Conservation (phyloP, 2,113 vertebrate genomes). For the Uropsilus gracilis region DNA sequence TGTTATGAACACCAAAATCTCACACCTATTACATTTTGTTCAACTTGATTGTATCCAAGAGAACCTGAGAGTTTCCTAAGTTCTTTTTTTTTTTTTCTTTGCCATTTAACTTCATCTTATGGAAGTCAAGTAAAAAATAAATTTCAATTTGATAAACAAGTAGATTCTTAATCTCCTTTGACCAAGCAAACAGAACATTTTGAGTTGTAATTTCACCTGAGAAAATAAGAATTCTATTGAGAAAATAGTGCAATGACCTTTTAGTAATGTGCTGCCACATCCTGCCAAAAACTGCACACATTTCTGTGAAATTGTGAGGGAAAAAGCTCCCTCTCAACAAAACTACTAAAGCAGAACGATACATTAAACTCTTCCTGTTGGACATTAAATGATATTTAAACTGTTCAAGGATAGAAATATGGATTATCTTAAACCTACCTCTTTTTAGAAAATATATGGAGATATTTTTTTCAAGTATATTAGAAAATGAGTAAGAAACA, state of each 20-base stretch:
- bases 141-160: slow-evolving; percentile 43
- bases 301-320: slow-evolving; percentile 44
- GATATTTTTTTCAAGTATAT: not conserved
- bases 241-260: slow-evolving; percentile 69
- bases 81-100: not conserved
- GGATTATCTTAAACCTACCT: not conserved
- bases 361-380: slow-evolving; percentile 42
- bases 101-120: not conserved
- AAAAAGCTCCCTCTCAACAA: slow-evolving; percentile 23
- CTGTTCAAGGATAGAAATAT: slow-evolving; percentile 31
- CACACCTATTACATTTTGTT: not conserved
- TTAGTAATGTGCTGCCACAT: slow-evolving; percentile 40
- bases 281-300: slow-evolving; percentile 45
- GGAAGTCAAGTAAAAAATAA: slow-evolving; percentile 35
- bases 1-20: not conserved
- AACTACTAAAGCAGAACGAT: not conserved
- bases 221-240: slow-evolving; percentile 69
- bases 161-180: slow-evolving; percentile 57
- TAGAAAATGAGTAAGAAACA: not conserved
- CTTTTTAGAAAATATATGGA: not conserved
- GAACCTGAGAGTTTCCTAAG: not conserved
- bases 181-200: slow-evolving; percentile 42
- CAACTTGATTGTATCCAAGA: not conserved
- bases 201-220: slow-evolving; percentile 56
- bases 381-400: not conserved